A percentile compares a stretch with the other conserved stretches of the same genome.
These are phyloP conservation scores for Tympanoctomys barrerae DNA, from an alignment of 2,797 vertebrate species.

Conservation along the genomic window DNA sequence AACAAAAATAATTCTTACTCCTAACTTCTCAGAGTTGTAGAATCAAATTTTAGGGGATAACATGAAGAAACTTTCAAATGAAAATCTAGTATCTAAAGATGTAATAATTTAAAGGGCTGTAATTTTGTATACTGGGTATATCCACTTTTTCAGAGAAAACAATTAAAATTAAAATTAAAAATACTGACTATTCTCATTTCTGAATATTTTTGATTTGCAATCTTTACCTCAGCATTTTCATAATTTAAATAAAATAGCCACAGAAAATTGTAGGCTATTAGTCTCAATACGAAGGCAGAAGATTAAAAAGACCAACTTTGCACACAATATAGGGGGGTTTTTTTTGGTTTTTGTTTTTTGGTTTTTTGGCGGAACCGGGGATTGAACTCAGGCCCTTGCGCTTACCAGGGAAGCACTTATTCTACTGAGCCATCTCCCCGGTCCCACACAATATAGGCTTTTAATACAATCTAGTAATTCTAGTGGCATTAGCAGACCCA, in stretches of 20 bases:
- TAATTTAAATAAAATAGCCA: slow-evolving; percentile 67
- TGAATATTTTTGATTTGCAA: slow-evolving; percentile 55
- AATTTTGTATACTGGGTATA: not conserved
- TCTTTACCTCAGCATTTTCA: slow-evolving; percentile 37
- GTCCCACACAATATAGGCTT: not conserved
- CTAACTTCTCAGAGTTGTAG: slow-evolving; percentile 19
- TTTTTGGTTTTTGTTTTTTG: too few relatives aligned
- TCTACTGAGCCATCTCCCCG: too few relatives aligned
- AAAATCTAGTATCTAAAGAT: slow-evolving; percentile 31
- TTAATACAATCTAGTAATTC: slow-evolving; percentile 33
- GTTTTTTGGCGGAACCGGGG: too few relatives aligned
- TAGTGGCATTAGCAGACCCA: not conserved
- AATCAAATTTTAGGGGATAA: slow-evolving; percentile 51
- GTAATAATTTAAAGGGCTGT: not conserved
- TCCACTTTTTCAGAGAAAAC: slow-evolving; percentile 6
- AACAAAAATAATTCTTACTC: not conserved
- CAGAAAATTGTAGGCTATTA: slow-evolving; percentile 62
- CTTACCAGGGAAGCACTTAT: too few relatives aligned
- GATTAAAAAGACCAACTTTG: slow-evolving; percentile 18
- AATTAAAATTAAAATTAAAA: slow-evolving; percentile 56
- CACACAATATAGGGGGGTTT: not conserved
- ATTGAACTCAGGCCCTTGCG: too few relatives aligned
- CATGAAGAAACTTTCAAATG: slow-evolving; percentile 33
- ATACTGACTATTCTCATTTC: not conserved
- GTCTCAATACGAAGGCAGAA: slow-evolving; percentile 53